A percentile compares a stretch with the other conserved stretches of the same genome.
Conservation (phyloP, 1,140 invertebrate genomes). For the Whitmania pigra region DNA sequence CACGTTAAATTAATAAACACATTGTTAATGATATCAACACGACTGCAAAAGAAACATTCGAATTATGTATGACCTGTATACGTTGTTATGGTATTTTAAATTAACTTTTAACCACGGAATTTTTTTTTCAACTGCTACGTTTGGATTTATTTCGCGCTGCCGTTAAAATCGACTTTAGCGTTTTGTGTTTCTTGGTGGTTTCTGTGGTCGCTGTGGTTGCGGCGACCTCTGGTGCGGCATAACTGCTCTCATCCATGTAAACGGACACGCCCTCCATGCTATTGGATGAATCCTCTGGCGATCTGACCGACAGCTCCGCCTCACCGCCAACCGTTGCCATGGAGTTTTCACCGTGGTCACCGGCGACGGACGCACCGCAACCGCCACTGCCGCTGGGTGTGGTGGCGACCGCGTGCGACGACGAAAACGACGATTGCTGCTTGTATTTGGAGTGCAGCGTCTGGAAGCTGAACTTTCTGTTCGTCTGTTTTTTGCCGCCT, state of each 20-base stretch:
- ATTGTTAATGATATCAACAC: too few species aligned
- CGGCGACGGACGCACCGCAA: neutral
- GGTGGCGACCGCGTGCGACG: neutral
- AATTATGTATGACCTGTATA: too few species aligned
- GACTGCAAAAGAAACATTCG: too few species aligned
- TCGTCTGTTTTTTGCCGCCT: constrained; percentile 77
- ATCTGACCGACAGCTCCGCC: constrained; percentile 32
- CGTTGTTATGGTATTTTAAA: too few species aligned
- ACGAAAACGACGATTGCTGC: constrained; percentile 31
- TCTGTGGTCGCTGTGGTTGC: neutral
- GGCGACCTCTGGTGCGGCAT: neutral
- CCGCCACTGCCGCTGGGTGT: constrained; percentile 8
- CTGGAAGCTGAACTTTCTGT: constrained; percentile 71
- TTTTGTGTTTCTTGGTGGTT: constrained; percentile 1
- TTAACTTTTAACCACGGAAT: too few species aligned
- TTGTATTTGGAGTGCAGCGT: constrained; percentile 43
- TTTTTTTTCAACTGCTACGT: constrained; percentile 2
- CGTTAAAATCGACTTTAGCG: neutral
- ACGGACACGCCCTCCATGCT: constrained; percentile 37
- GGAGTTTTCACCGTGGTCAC: constrained; percentile 35
- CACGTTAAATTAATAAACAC: too few species aligned
- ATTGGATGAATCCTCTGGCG: constrained; percentile 45
- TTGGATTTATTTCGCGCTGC: constrained; percentile 12
- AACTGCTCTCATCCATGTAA: constrained; percentile 29
- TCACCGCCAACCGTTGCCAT: constrained; percentile 31